Conservation (phyloP, 2,888 invertebrate genomes). For the Abscondita cerata region DNA sequence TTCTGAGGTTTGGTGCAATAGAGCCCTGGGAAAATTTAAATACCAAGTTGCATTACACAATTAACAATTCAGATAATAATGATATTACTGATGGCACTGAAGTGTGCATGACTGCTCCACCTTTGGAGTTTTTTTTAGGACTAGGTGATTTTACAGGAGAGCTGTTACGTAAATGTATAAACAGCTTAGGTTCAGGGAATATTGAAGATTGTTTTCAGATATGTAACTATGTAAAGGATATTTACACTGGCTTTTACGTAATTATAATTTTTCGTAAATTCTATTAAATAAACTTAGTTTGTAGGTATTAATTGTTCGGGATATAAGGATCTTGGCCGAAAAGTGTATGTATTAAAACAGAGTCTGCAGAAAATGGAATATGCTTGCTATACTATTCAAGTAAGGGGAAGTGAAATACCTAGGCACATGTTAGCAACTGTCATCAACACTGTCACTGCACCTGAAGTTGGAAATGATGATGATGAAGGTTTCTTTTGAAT, state of each 20-base stretch:
- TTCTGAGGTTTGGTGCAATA: slow-evolving; percentile 67
- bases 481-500: slow-evolving; percentile 56
- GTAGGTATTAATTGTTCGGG: slow-evolving; percentile 59
- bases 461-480: slow-evolving; percentile 47
- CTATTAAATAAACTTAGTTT: slow-evolving; percentile 38
- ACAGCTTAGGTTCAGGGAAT: slow-evolving; percentile 79
- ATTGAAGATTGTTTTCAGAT: slow-evolving; percentile 73
- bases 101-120: slow-evolving; percentile 54
- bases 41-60: slow-evolving; percentile 46
- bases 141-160: slow-evolving; percentile 90
- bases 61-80: slow-evolving; percentile 6
- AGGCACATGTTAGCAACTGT: slow-evolving; percentile 69
- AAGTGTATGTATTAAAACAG: slow-evolving; percentile 73
- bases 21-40: slow-evolving; percentile 62
- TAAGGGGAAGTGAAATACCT: slow-evolving; percentile 82
- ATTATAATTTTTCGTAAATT: slow-evolving; percentile 13
- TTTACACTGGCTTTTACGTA: slow-evolving; percentile 70
- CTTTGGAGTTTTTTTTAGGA: slow-evolving; percentile 74
- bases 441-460: slow-evolving; percentile 50
- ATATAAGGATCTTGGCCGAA: slow-evolving; percentile 71
- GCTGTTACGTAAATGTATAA: slow-evolving; percentile 88
- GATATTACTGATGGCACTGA: slow-evolving; percentile 17
- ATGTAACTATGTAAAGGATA: slow-evolving; percentile 74
- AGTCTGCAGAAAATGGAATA: slow-evolving; percentile 85
- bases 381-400: slow-evolving; percentile 80